Evolutionary conservation across 2,113 vertebrate genomes (phyloP).

Genomic region (Oenanthe melanoleuca): DNA sequence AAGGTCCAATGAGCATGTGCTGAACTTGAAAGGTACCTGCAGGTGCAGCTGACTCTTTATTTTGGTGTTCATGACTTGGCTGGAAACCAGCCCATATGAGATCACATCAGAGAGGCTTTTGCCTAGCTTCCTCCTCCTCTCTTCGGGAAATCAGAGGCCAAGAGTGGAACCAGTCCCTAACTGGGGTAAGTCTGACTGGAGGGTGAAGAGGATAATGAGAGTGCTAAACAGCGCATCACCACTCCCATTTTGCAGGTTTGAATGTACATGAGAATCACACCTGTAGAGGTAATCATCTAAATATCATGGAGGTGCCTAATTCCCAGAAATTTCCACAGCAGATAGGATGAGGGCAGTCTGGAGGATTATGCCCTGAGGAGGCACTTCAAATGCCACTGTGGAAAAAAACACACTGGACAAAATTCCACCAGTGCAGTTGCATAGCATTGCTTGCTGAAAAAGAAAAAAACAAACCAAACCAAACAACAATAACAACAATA

Average conservation of each 20-base stretch:
- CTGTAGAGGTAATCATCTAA: background rate
- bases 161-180: background rate
- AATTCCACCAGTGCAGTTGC: background rate
- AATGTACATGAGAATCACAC: background rate
- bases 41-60: background rate
- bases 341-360: background rate
- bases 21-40: background rate
- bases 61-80: background rate
- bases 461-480: background rate
- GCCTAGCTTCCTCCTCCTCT: background rate
- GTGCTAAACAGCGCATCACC: background rate
- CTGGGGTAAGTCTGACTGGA: background rate
- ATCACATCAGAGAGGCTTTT: background rate
- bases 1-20: background rate
- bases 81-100: background rate
- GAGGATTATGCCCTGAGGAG: background rate
- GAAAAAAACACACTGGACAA: background rate
- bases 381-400: background rate
- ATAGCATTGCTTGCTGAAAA: background rate
- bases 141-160: background rate
- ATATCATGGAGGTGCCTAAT: background rate
- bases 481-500: background rate
- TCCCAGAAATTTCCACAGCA: background rate
- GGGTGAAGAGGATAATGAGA: background rate
- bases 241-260: background rate